phyloP scores from a whole-genome alignment of 2,113 vertebrate species.

The Poeciliopsis turrubarensis region DNA sequence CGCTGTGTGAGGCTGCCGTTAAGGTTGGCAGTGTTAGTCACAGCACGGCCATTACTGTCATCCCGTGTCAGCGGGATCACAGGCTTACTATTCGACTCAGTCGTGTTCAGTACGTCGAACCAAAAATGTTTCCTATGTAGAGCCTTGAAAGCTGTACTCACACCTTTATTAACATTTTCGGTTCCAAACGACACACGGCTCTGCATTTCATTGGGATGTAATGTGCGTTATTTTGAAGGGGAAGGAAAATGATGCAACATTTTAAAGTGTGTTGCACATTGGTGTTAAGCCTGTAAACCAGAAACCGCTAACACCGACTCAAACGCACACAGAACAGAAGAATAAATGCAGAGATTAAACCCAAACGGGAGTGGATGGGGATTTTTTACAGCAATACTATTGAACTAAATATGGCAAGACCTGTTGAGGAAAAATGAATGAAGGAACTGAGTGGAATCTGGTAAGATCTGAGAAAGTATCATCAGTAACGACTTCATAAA shows the following conservation, averaged over 20 bases:
- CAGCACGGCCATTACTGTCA: neutral
- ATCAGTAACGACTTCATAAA: too few species aligned
- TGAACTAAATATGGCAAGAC: too few species aligned
- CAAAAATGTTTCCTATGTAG: neutral
- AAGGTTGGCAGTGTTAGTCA: neutral
- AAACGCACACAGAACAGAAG: too few species aligned
- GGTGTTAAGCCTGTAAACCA: neutral
- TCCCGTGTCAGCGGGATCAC: neutral
- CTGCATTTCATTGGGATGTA: neutral
- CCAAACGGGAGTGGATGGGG: too few species aligned
- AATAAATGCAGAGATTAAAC: too few species aligned
- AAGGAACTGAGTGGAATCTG: too few species aligned
- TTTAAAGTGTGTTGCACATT: too few species aligned
- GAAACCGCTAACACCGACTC: neutral
- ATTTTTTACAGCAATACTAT: too few species aligned
- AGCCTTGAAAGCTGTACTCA: neutral
- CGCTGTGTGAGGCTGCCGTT: neutral
- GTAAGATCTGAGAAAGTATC: too few species aligned
- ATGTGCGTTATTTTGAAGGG: neutral
- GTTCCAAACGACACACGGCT: neutral
- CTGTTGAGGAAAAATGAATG: too few species aligned
- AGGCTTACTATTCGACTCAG: neutral
- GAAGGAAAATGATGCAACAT: too few species aligned
- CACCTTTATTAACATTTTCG: neutral
- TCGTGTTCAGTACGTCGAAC: neutral